Conservation (phyloP, 2,797 vertebrate genomes). For the Enteromius unitaeniatus region DNA sequence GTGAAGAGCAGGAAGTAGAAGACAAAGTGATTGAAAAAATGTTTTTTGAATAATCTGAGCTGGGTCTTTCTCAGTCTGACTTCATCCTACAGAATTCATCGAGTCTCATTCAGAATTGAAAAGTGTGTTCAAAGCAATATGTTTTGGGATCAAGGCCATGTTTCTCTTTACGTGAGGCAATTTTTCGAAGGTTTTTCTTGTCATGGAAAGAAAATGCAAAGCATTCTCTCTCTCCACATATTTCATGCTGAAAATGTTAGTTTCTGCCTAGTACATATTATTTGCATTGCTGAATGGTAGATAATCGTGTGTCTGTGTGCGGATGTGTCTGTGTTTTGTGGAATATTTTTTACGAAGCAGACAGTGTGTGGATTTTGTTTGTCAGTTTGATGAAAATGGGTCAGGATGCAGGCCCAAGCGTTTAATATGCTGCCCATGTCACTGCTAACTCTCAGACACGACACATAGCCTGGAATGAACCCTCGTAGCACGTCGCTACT, state of each 20-base stretch:
- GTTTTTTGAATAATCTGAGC: neutral
- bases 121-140: neutral
- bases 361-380: conserved; percentile 72
- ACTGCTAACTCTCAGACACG: conserved; percentile 68
- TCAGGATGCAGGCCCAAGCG: conserved; percentile 73
- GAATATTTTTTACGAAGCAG: conserved; percentile 49
- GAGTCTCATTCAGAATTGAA: neutral
- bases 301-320: conserved; percentile 17
- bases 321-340: conserved; percentile 37
- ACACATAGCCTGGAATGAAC: conserved; percentile 73
- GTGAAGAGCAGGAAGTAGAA: neutral
- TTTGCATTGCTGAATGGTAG: conserved; percentile 5
- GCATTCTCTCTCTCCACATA: neutral
- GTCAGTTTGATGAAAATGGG: conserved; percentile 80
- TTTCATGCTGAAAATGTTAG: neutral
- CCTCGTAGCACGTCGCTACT: conserved; percentile 57
- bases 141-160: neutral
- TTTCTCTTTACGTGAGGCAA: neutral
- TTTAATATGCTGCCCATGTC: conserved; percentile 78
- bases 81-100: neutral
- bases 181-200: neutral
- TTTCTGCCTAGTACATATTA: neutral
- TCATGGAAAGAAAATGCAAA: neutral
- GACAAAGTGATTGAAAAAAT: neutral
- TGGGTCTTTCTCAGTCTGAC: neutral